Base-by-base conservation (phyloP, 2,113 vertebrate genomes). In the Eubucco bourcierii region DNA sequence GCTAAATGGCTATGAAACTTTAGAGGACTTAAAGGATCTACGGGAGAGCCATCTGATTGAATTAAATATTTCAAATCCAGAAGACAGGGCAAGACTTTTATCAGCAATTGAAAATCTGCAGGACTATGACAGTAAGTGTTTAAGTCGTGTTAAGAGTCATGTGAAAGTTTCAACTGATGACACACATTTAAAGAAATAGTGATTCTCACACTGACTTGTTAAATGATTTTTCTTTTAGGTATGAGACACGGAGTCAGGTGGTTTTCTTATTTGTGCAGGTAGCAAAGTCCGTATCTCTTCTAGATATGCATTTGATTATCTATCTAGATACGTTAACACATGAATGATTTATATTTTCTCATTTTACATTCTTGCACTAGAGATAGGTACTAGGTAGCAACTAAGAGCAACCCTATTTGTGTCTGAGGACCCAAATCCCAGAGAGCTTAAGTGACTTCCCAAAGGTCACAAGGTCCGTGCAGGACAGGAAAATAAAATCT, bases 11-110 rank as follows among this genome's bases (percentile, higher is more conserved):
- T 99, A 99, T 92, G 98, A 99, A 97, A 98, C 97, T 12, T 97
- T 99, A 77, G 99, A 99, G n/a, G 99, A 99, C 96, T 97, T 99
- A 91, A 98, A 97, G 90, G 98, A 99, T 82, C 97, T 99, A 91
- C 97, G 98, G 87, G 99, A 99, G 73, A 98, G 98, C 91, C 98
- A 99, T 87, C 97, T 99, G 71, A 98, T 99, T 59, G 99, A 99
- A 97, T 97, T 99, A 94, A 99, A 99, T 80, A 98, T 99, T 94
- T 97, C 96, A 11, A 98, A 99, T 80, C 97, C 98, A 31, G 99
- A 99, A 92, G 98, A 99, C 96, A 98, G 99, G 68, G 96, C 41
- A 74, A 98, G 96, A 89, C 96, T 99, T 12, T 98, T 99, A 31
- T 97, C 98, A 76, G 99, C 98, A 46, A 98, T 98, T 70, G 98